Percentiles rank a stretch among this genome's conserved stretches.
Evolutionary conservation across 2,113 vertebrate species (phyloP).

Genomic region (Syngnathoides biaculeatus): DNA sequence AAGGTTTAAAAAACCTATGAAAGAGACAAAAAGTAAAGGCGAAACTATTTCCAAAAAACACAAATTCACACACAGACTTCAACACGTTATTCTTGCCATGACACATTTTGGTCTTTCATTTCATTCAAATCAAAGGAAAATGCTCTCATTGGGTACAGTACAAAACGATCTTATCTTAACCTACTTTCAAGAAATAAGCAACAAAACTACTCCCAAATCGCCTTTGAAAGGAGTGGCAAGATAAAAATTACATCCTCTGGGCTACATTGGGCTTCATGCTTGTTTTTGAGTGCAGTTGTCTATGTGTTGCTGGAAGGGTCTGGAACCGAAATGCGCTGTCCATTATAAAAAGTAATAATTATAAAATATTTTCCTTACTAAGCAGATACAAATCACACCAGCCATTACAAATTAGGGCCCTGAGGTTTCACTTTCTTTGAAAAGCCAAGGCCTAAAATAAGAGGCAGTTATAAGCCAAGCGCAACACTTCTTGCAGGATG

Average conservation of each 20-base stretch:
- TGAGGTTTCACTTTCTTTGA: conserved; percentile 11
- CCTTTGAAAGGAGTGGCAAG: conserved; percentile 40
- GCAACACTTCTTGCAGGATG: conserved; percentile 1
- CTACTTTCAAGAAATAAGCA: conserved; percentile 70
- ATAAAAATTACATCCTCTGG: conserved; percentile 59
- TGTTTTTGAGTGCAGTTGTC: no score
- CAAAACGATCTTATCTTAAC: conserved; percentile 62
- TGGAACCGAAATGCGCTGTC: no score
- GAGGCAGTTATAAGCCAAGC: no score
- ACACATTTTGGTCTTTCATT: conserved; percentile 22
- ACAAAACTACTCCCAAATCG: conserved; percentile 59
- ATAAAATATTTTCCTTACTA: neutral
- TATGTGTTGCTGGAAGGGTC: no score
- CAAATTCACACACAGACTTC: neutral
- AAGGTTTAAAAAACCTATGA: neutral
- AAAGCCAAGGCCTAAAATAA: conserved; percentile 33
- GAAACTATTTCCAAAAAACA: conserved; percentile 7
- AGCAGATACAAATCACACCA: conserved; percentile 32
- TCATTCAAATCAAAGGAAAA: conserved; percentile 25
- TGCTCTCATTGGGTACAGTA: conserved; percentile 17
- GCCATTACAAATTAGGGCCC: conserved; percentile 18
- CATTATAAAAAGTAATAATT: no score
- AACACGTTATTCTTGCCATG: conserved; percentile 7
- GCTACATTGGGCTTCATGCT: no score
- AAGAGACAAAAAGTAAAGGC: neutral